Evolutionary conservation across 2,113 vertebrate species (phyloP).

Genomic region (Petroica traversi): DNA sequence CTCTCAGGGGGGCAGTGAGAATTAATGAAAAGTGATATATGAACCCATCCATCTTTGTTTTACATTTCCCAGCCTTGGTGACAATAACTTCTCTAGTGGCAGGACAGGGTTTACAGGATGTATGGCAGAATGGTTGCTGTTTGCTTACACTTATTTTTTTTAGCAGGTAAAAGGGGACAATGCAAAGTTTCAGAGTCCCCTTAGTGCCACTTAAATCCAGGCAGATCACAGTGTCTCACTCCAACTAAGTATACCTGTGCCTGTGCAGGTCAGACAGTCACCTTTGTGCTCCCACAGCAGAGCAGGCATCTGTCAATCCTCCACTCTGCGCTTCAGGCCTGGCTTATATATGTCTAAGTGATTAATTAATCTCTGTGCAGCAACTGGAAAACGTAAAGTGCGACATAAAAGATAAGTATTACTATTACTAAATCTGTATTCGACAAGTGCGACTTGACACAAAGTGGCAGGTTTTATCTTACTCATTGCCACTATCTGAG

Average conservation of each 20-base stretch:
- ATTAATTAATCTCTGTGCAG: slow-evolving; percentile 64
- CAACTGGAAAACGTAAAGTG: slow-evolving; percentile 58
- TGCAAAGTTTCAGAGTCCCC: not conserved
- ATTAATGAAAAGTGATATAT: not conserved
- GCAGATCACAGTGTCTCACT: not conserved
- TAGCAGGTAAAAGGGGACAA: fast-evolving
- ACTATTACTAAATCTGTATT: slow-evolving; percentile 53
- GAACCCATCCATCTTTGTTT: not conserved
- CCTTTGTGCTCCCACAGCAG: not conserved
- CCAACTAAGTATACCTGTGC: not conserved
- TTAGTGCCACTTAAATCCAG: not conserved
- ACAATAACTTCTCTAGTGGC: not conserved
- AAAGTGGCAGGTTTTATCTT: slow-evolving; percentile 57
- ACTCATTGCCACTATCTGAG: slow-evolving; percentile 38
- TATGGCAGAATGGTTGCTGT: not conserved
- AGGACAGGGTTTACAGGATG: not conserved
- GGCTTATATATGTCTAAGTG: not conserved
- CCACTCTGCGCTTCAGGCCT: not conserved
- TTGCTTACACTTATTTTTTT: not conserved
- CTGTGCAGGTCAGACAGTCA: not conserved
- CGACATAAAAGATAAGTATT: slow-evolving; percentile 58
- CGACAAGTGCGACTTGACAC: slow-evolving; percentile 39
- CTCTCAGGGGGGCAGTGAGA: not conserved
- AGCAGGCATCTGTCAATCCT: not conserved
- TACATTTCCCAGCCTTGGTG: not conserved